Evolutionary conservation across 2,888 invertebrate genomes (phyloP).

Genomic region (Phanerotoma sp.): DNA sequence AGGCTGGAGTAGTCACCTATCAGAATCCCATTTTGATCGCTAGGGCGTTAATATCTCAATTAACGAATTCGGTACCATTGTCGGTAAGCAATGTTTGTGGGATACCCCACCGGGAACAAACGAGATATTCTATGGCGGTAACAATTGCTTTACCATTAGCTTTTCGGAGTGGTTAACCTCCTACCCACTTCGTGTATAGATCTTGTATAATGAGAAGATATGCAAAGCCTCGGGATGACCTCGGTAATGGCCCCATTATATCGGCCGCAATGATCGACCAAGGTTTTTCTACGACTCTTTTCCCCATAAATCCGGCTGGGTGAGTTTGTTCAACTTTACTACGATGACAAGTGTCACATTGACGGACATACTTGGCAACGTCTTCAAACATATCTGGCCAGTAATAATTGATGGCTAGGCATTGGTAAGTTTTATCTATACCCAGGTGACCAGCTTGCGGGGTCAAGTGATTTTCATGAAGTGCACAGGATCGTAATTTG

Average conservation of each 20-base stretch:
- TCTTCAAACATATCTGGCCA: neutral
- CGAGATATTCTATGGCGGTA: too few species aligned
- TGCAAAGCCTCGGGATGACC: conserved; percentile 1
- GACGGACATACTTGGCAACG: neutral
- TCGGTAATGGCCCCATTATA: conserved; percentile 34
- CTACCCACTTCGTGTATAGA: conserved; percentile 18
- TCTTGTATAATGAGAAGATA: conserved; percentile 22
- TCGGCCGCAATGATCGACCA: conserved; percentile 31
- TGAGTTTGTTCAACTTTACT: neutral
- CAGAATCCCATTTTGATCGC: conserved; percentile 4
- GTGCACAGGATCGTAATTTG: neutral
- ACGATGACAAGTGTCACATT: neutral
- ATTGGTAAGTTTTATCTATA: conserved; percentile 26
- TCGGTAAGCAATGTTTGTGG: conserved; percentile 14
- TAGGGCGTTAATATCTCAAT: conserved; percentile 4
- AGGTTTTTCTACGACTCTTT: conserved; percentile 15
- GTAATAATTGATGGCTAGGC: neutral
- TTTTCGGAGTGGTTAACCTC: neutral
- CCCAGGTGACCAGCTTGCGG: conserved; percentile 37
- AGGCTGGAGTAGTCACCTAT: conserved; percentile 16
- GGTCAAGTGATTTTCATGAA: conserved; percentile 31
- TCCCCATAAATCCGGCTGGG: conserved; percentile 28
- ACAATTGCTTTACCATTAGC: conserved; percentile 3
- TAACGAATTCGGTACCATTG: conserved; percentile 23
- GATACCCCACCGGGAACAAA: too few species aligned